Evolutionary conservation across 2,888 invertebrate genomes (phyloP), one percentile per base, ranked within the genome.

Genomic region (Agrypnus murinus): DNA sequence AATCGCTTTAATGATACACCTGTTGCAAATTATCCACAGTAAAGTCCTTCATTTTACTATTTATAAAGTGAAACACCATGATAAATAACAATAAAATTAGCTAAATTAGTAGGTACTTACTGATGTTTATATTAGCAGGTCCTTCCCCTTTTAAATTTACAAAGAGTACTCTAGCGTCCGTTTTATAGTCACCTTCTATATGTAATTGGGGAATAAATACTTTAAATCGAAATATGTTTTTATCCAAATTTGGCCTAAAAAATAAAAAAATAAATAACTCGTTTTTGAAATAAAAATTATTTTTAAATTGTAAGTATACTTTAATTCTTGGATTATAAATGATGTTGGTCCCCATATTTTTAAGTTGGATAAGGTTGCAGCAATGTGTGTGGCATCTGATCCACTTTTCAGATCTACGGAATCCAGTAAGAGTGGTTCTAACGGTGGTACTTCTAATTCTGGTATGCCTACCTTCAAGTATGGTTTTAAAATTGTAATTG

Each of bases 101-200:
- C 5, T 45, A 8, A 25, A 45, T 1, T 31, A 17, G 38, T 53
- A n/a, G n/a, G n/a, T 82, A 89, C 91, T 89, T 84, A 92, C 92
- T 89, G 78, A 92, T 91, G 59, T 89, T 90, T 73, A 92, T 92
- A 0, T 87, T 89, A 72, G 92, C 87, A 69, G 90, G 89, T 14
- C 92, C 92, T 72, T 88, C 84, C 15, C 92, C 92, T 73, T 89
- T 87, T 12, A 92, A 86, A 75, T 89, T 87, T 25, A 92, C 83
- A 43, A 92, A 83, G 40, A 92, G 81, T 8, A 92, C 87, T 69
- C 90, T 89, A 77, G 92, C 90, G 78, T 92, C 90, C 85, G 92
- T 90, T 82, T 90, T 89, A 84, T 92, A 92, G 77, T 92, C 90
- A 17, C 92, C 92, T 65, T 86, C 86, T 79, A 92, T 91, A 71